Conservation (phyloP, 2,888 invertebrate genomes). For the Amorpha juglandis region DNA sequence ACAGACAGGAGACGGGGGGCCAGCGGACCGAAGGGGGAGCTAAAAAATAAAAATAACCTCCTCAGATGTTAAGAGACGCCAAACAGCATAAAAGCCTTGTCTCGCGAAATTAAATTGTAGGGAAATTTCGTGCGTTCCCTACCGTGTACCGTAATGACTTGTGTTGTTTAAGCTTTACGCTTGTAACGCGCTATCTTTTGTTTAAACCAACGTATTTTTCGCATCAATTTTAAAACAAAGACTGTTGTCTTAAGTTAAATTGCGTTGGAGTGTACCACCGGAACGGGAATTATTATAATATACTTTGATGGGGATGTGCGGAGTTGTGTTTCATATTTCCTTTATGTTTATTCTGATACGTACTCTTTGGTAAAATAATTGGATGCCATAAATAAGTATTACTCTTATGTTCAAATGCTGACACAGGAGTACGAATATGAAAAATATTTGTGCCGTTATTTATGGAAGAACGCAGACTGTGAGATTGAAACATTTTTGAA, state of each 20-base stretch:
- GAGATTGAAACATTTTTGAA: no score
- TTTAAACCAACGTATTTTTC: slow-evolving; percentile 22
- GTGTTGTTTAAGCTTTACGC: slow-evolving; percentile 48
- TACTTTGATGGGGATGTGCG: background rate
- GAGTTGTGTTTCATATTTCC: background rate
- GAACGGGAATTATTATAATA: slow-evolving; percentile 15
- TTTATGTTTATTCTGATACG: background rate
- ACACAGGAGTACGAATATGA: background rate
- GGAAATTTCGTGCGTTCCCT: slow-evolving; percentile 50
- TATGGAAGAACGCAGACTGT: no score
- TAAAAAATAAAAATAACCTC: slow-evolving; percentile 60
- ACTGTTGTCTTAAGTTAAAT: slow-evolving; percentile 24
- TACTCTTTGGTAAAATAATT: background rate
- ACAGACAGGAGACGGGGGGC: slow-evolving; percentile 35
- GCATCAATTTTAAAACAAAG: slow-evolving; percentile 25
- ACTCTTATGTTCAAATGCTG: background rate
- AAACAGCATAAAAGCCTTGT: slow-evolving; percentile 56
- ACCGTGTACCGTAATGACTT: slow-evolving; percentile 50
- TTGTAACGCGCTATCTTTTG: slow-evolving; percentile 31
- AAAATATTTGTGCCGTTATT: no score
- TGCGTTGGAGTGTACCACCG: slow-evolving; percentile 3
- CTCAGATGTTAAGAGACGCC: slow-evolving; percentile 51
- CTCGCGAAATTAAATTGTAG: slow-evolving; percentile 63
- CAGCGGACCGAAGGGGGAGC: background rate
- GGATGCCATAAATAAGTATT: background rate